These are phyloP conservation scores for Mycteria americana DNA, from an alignment of 2,797 vertebrate species.

Conservation along the genomic window DNA sequence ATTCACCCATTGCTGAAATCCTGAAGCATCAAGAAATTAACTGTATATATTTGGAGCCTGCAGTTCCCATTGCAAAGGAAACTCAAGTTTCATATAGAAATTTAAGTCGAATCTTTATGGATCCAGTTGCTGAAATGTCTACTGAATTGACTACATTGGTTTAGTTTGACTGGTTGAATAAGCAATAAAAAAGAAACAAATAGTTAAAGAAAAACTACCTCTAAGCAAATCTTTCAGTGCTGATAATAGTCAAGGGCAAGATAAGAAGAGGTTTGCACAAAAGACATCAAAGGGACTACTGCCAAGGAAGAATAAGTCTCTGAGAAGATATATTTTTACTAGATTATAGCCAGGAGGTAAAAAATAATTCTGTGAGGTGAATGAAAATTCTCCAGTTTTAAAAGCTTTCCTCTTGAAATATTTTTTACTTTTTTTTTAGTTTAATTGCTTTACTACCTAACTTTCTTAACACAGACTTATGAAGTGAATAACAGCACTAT, in stretches of 20 bases:
- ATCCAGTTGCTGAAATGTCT: not conserved
- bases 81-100: not conserved
- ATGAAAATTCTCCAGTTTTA: not conserved
- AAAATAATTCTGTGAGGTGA: not conserved
- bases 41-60: not conserved
- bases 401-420: not conserved
- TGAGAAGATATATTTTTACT: not conserved
- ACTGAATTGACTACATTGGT: not conserved
- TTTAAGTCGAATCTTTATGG: not conserved
- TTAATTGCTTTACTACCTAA: not conserved
- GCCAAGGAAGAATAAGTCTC: not conserved
- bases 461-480: not conserved
- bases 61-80: not conserved
- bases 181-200: not conserved
- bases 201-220: not conserved
- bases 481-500: not conserved
- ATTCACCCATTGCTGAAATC: not conserved
- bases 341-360: not conserved
- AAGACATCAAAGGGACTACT: not conserved
- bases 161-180: not conserved
- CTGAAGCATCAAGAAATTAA: not conserved
- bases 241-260: not conserved
- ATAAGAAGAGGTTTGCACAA: not conserved
- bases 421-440: not conserved
- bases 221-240: not conserved